Conservation (phyloP, 2,888 invertebrate species). For the Calameuta idolon region DNA sequence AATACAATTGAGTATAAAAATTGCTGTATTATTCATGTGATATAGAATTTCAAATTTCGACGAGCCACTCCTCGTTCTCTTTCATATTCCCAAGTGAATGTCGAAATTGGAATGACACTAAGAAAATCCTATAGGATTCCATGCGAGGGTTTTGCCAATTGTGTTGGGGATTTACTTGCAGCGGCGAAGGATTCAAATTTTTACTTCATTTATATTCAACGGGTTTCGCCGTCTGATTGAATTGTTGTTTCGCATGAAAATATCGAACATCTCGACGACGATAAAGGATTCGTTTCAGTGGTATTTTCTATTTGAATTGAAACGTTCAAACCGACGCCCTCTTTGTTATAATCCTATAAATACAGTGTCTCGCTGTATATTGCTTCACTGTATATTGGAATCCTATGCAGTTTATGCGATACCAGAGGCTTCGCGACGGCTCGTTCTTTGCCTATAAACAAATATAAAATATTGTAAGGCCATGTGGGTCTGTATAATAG, state of each 20-base stretch:
- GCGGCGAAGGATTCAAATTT: not conserved
- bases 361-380: not conserved
- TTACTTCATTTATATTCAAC: not conserved
- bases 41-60: not conserved
- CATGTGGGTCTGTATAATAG: not conserved
- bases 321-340: not conserved
- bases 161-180: not conserved
- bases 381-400: not conserved
- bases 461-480: not conserved
- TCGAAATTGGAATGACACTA: not conserved
- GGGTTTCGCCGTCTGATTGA: not conserved
- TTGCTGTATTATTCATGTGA: not conserved
- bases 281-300: not conserved
- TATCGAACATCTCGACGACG: not conserved
- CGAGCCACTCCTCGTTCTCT: not conserved
- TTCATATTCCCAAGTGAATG: not conserved
- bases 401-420: not conserved
- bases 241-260: not conserved
- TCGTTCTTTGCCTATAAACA: not conserved
- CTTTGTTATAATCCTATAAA: not conserved
- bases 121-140: not conserved
- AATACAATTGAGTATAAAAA: no score
- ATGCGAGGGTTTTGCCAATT: not conserved
- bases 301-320: not conserved
- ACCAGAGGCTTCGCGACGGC: not conserved